Evolutionary conservation across 2,113 vertebrate species (phyloP).

Genomic region (Proterorhinus semilunaris): DNA sequence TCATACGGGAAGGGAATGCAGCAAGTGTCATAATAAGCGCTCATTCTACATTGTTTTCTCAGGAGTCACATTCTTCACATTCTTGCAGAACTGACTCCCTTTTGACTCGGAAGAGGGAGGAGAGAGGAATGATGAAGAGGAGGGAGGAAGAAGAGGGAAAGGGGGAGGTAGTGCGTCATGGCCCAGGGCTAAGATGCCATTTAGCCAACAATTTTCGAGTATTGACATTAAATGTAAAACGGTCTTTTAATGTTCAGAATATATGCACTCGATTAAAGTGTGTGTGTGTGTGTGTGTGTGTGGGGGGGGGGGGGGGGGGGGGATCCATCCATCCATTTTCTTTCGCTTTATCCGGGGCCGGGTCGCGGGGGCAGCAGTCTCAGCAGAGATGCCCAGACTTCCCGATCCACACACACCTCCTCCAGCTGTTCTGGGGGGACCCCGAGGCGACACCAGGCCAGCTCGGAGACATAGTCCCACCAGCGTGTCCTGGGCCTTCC

Average conservation of each 20-base stretch:
- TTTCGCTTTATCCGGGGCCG: no score
- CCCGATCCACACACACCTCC: no score
- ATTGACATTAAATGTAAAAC: neutral
- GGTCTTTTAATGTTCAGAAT: neutral
- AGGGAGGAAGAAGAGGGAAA: constrained; percentile 2
- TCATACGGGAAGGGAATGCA: constrained; percentile 44
- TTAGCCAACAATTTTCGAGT: neutral
- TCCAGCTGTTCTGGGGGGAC: no score
- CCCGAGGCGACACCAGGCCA: no score
- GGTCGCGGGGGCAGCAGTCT: no score
- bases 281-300: no score
- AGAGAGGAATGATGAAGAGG: constrained; percentile 23
- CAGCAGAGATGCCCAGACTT: no score
- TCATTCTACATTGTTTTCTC: constrained; percentile 50
- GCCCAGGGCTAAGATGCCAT: constrained; percentile 22
- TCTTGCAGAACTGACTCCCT: constrained; percentile 55
- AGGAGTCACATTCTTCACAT: constrained; percentile 56
- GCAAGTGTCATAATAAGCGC: constrained; percentile 49
- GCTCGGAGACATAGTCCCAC: no score
- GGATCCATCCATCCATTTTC: no score
- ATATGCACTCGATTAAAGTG: no score
- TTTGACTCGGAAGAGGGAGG: constrained; percentile 22
- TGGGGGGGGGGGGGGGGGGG: no score
- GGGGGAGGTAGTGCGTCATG: neutral
- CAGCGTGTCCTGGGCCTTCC: no score